phyloP scores from a whole-genome alignment of 2,888 invertebrate genomes.

The Ochropleura leucogaster region DNA sequence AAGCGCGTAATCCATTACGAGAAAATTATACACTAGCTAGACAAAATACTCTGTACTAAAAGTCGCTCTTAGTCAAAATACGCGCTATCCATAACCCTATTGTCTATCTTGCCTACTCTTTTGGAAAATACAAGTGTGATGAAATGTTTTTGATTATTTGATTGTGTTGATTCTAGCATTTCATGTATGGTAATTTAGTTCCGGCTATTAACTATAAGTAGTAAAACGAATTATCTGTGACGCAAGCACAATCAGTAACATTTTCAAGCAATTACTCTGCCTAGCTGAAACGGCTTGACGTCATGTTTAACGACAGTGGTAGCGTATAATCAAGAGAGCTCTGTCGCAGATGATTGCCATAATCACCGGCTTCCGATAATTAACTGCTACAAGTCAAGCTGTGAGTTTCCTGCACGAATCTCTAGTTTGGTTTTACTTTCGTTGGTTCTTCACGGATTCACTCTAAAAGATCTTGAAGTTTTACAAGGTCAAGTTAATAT shows the following conservation, averaged over 20 bases:
- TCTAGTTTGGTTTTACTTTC: conserved; percentile 46
- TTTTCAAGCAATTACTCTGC: conserved; percentile 25
- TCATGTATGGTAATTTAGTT: background rate
- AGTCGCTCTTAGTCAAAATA: background rate
- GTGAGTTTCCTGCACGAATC: conserved; percentile 39
- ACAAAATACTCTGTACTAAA: background rate
- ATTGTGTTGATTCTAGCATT: background rate
- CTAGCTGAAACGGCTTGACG: conserved; percentile 34
- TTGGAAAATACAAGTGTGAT: background rate
- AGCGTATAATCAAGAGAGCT: conserved; percentile 47
- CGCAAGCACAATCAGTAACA: conserved; percentile 6
- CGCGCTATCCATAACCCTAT: background rate
- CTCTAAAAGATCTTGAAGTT: background rate
- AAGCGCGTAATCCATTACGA: background rate
- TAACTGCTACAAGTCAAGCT: conserved; percentile 33
- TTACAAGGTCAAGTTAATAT: background rate
- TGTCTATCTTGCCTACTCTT: background rate
- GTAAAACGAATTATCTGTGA: conserved; percentile 1
- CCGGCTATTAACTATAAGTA: background rate
- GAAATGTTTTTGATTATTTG: background rate
- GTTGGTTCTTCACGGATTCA: background rate
- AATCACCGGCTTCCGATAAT: conserved; percentile 53
- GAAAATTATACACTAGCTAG: too few relatives aligned
- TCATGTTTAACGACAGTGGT: conserved; percentile 30
- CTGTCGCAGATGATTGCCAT: conserved; percentile 50